phyloP scores from a whole-genome alignment of 2,888 invertebrate species.

The Brachypalpus laphriformis region DNA sequence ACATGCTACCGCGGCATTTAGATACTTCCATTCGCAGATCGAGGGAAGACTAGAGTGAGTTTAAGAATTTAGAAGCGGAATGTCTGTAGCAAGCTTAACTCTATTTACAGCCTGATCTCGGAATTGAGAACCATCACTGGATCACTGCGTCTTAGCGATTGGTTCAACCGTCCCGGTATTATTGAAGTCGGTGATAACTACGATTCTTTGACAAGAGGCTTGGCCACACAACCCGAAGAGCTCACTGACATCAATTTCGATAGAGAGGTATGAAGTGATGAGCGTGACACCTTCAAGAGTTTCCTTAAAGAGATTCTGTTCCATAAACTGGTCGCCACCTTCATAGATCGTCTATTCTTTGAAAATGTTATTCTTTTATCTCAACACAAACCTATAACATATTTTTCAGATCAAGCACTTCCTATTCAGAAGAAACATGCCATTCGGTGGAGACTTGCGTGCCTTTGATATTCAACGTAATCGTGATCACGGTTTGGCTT shows the following conservation, averaged over 20 bases:
- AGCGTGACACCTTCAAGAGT: too few relatives aligned
- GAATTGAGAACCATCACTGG: conserved; percentile 82
- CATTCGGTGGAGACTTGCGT: conserved; percentile 91
- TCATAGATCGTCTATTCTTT: too few relatives aligned
- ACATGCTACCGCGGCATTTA: conserved; percentile 87
- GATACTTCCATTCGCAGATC: conserved; percentile 87
- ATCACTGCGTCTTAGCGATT: conserved; percentile 83
- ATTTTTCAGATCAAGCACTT: conserved; percentile 85
- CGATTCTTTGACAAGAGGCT: conserved; percentile 89
- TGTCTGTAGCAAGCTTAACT: not conserved
- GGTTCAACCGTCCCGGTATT: conserved; percentile 84
- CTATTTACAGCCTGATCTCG: conserved; percentile 82
- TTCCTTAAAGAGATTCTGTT: too few relatives aligned
- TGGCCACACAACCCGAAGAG: conserved; percentile 90
- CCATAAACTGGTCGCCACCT: too few relatives aligned
- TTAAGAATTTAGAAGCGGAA: not conserved
- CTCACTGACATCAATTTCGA: conserved; percentile 91
- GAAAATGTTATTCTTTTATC: too few relatives aligned
- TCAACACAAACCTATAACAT: too few relatives aligned
- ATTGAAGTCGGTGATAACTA: conserved; percentile 85
- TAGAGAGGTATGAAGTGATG: conserved; percentile 79
- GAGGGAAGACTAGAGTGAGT: conserved; percentile 84
- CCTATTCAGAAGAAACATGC: conserved; percentile 87
- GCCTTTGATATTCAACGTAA: conserved; percentile 93
- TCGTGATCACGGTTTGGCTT: conserved; percentile 92